Percentiles rank a stretch among this genome's conserved stretches.
These are phyloP conservation scores for Penelope pileata DNA, from an alignment of 2,113 vertebrate species.

Conservation along the genomic window DNA sequence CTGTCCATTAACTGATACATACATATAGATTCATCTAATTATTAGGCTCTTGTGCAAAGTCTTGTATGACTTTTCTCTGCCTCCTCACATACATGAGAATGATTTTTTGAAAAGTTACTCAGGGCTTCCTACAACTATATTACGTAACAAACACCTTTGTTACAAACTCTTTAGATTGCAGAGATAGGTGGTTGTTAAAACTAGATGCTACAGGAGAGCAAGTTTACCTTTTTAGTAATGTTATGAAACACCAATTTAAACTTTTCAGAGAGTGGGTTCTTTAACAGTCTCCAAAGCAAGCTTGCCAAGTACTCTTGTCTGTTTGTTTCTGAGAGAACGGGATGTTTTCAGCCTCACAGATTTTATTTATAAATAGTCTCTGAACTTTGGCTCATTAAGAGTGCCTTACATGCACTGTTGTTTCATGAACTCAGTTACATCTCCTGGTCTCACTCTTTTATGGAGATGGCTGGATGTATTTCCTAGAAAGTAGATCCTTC, in stretches of 20 bases:
- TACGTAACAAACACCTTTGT: neutral
- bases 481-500: neutral
- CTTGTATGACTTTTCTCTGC: neutral
- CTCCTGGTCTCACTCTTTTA: neutral
- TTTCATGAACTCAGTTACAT: neutral
- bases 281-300: neutral
- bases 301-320: neutral
- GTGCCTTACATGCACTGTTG: no score
- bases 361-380: neutral
- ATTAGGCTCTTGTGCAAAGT: neutral
- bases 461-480: neutral
- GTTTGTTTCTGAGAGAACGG: neutral
- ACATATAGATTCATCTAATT: neutral
- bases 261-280: neutral
- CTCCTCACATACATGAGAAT: neutral
- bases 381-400: neutral
- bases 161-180: neutral
- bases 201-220: neutral
- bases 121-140: neutral
- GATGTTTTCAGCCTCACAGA: neutral
- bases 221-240: neutral
- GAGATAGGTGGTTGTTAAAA: neutral
- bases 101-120: neutral
- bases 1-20: neutral
- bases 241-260: neutral